Conservation (phyloP, 2,797 vertebrate genomes). For the Cyprinodon diabolis region DNA sequence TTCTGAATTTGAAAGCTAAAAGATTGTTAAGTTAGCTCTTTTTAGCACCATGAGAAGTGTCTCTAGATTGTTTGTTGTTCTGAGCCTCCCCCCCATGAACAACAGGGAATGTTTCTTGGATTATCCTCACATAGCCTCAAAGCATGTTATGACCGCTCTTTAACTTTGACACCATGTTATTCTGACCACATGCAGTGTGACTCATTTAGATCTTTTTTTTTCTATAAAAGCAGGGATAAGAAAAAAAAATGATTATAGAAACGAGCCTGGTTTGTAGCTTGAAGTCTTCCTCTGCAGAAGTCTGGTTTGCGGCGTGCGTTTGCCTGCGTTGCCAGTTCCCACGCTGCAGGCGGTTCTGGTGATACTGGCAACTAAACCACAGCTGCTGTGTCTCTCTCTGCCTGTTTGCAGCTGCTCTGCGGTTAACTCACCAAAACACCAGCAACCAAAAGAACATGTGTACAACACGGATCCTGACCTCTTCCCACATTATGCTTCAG, state of each 20-base stretch:
- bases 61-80: slow-evolving; percentile 63
- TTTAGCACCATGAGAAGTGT: slow-evolving; percentile 41
- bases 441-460: slow-evolving; percentile 48
- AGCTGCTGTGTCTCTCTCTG: slow-evolving; percentile 63
- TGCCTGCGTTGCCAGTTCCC: slow-evolving; percentile 61
- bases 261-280: not conserved
- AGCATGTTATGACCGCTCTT: slow-evolving; percentile 38
- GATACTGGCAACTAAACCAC: slow-evolving; percentile 69
- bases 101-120: slow-evolving; percentile 35
- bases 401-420: slow-evolving; percentile 57
- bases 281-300: slow-evolving; percentile 20
- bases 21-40: not conserved
- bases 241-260: not conserved
- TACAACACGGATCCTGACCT: slow-evolving; percentile 5
- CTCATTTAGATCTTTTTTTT: slow-evolving; percentile 4
- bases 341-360: slow-evolving; percentile 67
- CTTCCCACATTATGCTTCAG: slow-evolving; percentile 12
- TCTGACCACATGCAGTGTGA: slow-evolving; percentile 9
- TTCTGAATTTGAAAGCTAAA: not conserved
- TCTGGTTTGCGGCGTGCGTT: slow-evolving; percentile 11
- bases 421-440: slow-evolving; percentile 29
- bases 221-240: not conserved
- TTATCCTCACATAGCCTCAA: slow-evolving; percentile 43
- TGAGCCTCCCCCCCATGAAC: slow-evolving; percentile 44
- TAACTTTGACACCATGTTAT: slow-evolving; percentile 41